phyloP scores from a whole-genome alignment of 2,113 vertebrate species.

The Lagopus muta region DNA sequence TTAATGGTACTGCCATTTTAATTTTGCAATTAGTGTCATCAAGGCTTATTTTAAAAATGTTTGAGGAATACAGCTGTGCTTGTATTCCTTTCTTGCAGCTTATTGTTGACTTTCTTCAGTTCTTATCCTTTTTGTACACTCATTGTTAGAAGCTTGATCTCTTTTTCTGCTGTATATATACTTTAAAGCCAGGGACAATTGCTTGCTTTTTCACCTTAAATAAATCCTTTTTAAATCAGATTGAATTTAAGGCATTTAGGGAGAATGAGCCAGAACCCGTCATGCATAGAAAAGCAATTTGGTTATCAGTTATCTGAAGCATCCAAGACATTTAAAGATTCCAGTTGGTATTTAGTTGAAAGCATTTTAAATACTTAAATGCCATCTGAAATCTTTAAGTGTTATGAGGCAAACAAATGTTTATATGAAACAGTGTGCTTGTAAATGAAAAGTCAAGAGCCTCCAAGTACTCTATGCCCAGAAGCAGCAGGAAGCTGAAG shows the following conservation, averaged over 20 bases:
- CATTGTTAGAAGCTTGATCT: not conserved
- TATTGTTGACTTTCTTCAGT: not conserved
- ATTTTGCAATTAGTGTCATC: not conserved
- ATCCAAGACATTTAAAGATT: not conserved
- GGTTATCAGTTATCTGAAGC: not conserved
- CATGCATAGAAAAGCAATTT: not conserved
- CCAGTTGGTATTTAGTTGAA: not conserved
- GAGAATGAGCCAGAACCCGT: not conserved
- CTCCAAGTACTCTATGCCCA: not conserved
- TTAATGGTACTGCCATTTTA: not conserved
- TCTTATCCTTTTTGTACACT: not conserved
- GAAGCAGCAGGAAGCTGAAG: not conserved
- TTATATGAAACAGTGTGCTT: not conserved
- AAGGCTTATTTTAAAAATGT: not conserved
- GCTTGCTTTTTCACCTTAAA: not conserved
- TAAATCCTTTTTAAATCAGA: not conserved
- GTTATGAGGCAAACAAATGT: not conserved
- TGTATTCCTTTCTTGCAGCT: not conserved
- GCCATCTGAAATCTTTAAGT: not conserved
- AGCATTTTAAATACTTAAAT: not conserved
- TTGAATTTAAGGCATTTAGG: not conserved
- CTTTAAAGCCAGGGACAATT: not conserved
- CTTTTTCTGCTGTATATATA: not conserved
- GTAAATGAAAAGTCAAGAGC: not conserved
- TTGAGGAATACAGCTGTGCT: not conserved